Percentiles rank a stretch among this genome's conserved stretches.
Evolutionary conservation across 2,797 vertebrate genomes (phyloP).

Genomic region (Numenius phaeopus): DNA sequence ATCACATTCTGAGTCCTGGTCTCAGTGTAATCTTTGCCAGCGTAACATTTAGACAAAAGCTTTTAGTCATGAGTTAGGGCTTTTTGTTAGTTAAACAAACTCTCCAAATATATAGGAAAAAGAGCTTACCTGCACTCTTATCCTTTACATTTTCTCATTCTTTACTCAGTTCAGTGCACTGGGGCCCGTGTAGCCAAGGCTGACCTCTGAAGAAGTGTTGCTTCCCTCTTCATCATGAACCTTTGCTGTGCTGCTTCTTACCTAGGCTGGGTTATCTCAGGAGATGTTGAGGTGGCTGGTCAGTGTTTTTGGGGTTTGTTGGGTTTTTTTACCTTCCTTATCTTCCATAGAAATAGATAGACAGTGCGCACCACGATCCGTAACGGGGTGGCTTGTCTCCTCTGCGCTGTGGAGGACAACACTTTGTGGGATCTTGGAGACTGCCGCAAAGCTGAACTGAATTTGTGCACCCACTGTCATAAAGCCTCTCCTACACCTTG

Average conservation of each 20-base stretch:
- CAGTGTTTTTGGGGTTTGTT: background rate
- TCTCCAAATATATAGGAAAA: background rate
- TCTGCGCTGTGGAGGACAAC: background rate
- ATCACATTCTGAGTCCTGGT: background rate
- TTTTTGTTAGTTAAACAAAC: background rate
- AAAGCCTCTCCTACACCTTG: background rate
- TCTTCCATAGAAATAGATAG: background rate
- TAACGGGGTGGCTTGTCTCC: background rate
- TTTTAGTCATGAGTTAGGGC: background rate
- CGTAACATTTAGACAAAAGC: background rate
- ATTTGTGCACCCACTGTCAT: background rate
- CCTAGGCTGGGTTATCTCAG: background rate
- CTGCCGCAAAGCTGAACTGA: background rate
- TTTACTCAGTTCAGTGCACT: background rate
- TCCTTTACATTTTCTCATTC: background rate
- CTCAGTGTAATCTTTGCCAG: background rate
- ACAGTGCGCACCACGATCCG: background rate
- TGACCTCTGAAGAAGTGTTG: background rate
- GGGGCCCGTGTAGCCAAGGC: background rate
- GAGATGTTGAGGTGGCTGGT: background rate
- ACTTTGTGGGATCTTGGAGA: background rate
- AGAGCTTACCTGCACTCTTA: slow-evolving; percentile 30
- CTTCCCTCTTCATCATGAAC: background rate
- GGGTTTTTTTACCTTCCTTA: background rate
- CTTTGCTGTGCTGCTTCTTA: background rate